phyloP scores from a whole-genome alignment of 2,888 invertebrate genomes.

The Phaonia tiefii region DNA sequence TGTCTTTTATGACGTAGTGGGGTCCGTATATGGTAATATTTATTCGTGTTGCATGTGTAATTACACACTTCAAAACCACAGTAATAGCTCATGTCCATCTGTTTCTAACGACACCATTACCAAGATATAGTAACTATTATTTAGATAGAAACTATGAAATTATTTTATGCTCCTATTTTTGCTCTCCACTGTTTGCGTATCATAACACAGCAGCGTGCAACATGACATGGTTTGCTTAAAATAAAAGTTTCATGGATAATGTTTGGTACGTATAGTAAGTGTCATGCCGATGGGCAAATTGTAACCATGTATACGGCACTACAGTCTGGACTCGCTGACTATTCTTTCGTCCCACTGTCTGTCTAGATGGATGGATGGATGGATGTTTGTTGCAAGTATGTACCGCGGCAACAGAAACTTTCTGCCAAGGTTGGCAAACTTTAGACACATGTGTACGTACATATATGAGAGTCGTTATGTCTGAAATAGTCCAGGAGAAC shows the following conservation, averaged over 20 bases:
- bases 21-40: no score
- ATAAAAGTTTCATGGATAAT: constrained; percentile 46
- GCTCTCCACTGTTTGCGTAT: constrained; percentile 32
- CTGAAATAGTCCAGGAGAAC: constrained; percentile 46
- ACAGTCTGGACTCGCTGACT: constrained; percentile 7
- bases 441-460: neutral
- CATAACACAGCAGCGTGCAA: constrained; percentile 53
- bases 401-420: constrained; percentile 10
- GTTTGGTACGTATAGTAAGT: constrained; percentile 44
- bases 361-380: constrained; percentile 24
- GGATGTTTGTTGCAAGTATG: neutral
- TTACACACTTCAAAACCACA: no score
- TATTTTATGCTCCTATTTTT: no score
- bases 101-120: no score
- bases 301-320: constrained; percentile 68
- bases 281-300: constrained; percentile 67
- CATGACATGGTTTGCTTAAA: constrained; percentile 57
- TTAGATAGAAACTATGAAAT: no score
- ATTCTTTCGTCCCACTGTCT: constrained; percentile 39
- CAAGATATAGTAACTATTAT: no score
- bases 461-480: constrained; percentile 22
- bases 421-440: constrained; percentile 33
- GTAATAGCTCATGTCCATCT: no score
- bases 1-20: no score
- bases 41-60: no score